Conservation (phyloP, 53 echinoderm and acorn worm genomes). For the Stichopus horrens region DNA sequence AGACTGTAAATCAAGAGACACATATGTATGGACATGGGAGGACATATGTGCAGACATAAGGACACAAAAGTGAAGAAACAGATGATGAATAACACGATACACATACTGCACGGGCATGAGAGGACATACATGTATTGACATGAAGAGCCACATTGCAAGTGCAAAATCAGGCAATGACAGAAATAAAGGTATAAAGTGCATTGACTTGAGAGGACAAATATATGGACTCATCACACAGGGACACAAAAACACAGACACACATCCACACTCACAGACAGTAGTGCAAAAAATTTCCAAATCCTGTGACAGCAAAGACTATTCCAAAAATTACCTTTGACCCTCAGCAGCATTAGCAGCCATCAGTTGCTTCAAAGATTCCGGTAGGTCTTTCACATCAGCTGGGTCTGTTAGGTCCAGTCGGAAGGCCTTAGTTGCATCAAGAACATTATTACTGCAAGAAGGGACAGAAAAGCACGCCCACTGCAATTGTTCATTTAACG, state of each 20-base stretch:
- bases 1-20: too few relatives aligned
- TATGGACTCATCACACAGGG: not conserved
- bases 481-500: not conserved
- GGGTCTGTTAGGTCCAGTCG: conserved; percentile 61
- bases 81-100: too few relatives aligned
- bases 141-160: too few relatives aligned
- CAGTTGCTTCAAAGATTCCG: conserved; percentile 66
- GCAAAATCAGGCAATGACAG: too few relatives aligned
- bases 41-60: too few relatives aligned
- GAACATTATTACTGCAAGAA: conserved; percentile 81
- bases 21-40: too few relatives aligned
- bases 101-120: too few relatives aligned
- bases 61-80: too few relatives aligned
- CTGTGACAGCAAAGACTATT: too few relatives aligned
- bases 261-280: not conserved
- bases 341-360: conserved; percentile 72
- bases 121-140: too few relatives aligned
- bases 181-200: too few relatives aligned
- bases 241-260: conserved; percentile 6
- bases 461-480: not conserved
- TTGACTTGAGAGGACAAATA: not conserved
- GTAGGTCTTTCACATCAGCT: conserved; percentile 76
- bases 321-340: conserved; percentile 11
- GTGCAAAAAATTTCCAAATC: not conserved
- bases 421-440: conserved; percentile 90